A percentile compares a stretch with the other conserved stretches of the same genome.
Conservation (phyloP, 2,797 vertebrate genomes). For the Liparis tanakae region DNA sequence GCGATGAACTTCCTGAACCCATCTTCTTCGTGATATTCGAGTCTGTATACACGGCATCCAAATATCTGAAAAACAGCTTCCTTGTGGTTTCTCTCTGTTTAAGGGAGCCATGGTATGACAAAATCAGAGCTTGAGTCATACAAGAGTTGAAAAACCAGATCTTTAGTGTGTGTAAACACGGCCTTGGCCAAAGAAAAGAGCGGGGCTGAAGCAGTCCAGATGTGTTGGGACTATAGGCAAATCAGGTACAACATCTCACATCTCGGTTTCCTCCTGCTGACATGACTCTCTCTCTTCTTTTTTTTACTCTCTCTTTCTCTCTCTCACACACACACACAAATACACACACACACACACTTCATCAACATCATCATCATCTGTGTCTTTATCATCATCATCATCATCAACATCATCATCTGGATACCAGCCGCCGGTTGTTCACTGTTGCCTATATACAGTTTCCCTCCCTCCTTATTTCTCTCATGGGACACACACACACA, state of each 20-base stretch:
- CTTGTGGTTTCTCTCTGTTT: conserved; percentile 52
- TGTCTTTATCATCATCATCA: conserved; percentile 51
- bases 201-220: conserved; percentile 63
- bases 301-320: conserved; percentile 17
- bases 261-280: conserved; percentile 56
- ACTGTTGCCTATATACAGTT: conserved; percentile 56
- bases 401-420: conserved; percentile 73
- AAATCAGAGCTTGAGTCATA: conserved; percentile 66
- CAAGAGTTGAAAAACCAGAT: conserved; percentile 66
- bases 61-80: conserved; percentile 39
- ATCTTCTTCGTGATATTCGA: conserved; percentile 11
- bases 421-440: conserved; percentile 62
- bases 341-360: conserved; percentile 17
- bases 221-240: conserved; percentile 58
- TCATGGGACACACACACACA: conserved; percentile 42
- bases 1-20: conserved; percentile 33
- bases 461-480: conserved; percentile 43
- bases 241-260: conserved; percentile 53
- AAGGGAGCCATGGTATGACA: conserved; percentile 39
- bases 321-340: conserved; percentile 17
- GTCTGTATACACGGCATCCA: conserved; percentile 31
- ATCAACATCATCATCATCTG: conserved; percentile 51
- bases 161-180: conserved; percentile 70
- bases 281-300: conserved; percentile 37
- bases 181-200: conserved; percentile 63